A percentile compares a stretch with the other conserved stretches of the same genome.
Conservation (phyloP, 2,797 vertebrate species). For the Megaceryle alcyon region DNA sequence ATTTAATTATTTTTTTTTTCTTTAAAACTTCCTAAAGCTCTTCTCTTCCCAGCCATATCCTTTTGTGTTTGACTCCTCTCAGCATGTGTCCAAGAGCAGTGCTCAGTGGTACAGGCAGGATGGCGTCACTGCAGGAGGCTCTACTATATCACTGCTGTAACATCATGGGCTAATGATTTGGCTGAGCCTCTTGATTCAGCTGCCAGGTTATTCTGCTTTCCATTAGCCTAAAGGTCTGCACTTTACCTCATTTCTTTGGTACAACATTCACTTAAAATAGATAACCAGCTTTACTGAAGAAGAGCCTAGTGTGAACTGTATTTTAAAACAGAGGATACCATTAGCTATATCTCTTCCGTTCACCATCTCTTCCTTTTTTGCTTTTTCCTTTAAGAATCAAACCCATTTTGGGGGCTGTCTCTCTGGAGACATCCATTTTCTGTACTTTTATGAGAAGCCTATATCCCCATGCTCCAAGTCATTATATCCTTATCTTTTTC, state of each 20-base stretch:
- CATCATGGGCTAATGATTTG: slow-evolving; percentile 53
- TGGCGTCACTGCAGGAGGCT: slow-evolving; percentile 19
- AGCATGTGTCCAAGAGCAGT: neutral
- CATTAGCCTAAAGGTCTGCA: neutral
- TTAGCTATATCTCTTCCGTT: neutral
- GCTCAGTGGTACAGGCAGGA: neutral
- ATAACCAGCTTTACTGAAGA: neutral
- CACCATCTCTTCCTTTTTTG: neutral
- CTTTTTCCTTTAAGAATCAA: neutral
- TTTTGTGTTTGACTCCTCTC: slow-evolving; percentile 40
- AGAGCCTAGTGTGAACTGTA: neutral
- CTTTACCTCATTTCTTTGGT: slow-evolving; percentile 1
- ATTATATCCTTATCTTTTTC: neutral
- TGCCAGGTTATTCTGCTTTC: slow-evolving; percentile 29
- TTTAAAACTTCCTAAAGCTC: neutral
- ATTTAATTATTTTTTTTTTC: neutral
- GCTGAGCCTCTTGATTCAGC: slow-evolving; percentile 51
- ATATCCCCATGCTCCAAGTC: neutral
- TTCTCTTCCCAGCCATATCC: neutral
- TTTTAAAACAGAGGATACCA: neutral
- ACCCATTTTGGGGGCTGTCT: neutral
- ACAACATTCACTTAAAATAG: neutral
- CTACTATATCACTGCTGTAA: neutral
- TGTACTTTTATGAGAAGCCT: neutral
- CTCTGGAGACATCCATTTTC: neutral